Base-by-base conservation (phyloP, 92 coral and sea anemone genomes). In the Porites rus region DNA sequence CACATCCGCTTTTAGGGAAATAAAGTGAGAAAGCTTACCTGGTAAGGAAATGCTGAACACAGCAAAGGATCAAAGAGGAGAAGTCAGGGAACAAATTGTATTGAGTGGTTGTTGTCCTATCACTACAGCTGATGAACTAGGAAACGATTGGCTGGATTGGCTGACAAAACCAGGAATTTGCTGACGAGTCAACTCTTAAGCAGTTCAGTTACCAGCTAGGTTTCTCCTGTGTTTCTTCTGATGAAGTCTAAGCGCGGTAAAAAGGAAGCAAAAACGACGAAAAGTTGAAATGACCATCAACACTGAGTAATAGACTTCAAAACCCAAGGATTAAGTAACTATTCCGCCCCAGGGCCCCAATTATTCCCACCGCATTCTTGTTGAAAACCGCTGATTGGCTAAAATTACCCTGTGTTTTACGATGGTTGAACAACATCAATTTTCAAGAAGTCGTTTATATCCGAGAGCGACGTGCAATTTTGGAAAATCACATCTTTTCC, bases 271-370 rank as follows among this genome's bases (percentile, higher is more conserved):
- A 56, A 10, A 10, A 56, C 61, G 61, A 14, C 11, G 16, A 14
- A 14, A 56, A 10, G 11, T 10, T 56, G 16, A 56, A 56, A 8
- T 56, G 61, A 56, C 4, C 3, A 56, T 10, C 16, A 14, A 56
- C 11, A 56, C 61, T 8, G 46, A 38, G 46, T 38, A 4, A 38
- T 38, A 38, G 46, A 38, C 46, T 38, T 38, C 46, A 38, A 38
- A 38, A 38, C 31, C 31, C 31, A 28, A 28, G 4, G 31, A 28
- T 28, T 28, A 28, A 67, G 31, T 17, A 21, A 25, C 21, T 0
- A 24, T 43, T 77, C 14, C 60, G 50, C 24, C 83, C 83, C 83
- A 78, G 83, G 83, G 65, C 83, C 65, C 50, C 4, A 38, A 11
- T 9, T 18, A 18, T 24, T 4, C 46, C 25, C 50, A 56, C 28